These are phyloP conservation scores for Tetheella fluctuosa DNA, from an alignment of 2,888 invertebrate genomes.

Conservation along the genomic window DNA sequence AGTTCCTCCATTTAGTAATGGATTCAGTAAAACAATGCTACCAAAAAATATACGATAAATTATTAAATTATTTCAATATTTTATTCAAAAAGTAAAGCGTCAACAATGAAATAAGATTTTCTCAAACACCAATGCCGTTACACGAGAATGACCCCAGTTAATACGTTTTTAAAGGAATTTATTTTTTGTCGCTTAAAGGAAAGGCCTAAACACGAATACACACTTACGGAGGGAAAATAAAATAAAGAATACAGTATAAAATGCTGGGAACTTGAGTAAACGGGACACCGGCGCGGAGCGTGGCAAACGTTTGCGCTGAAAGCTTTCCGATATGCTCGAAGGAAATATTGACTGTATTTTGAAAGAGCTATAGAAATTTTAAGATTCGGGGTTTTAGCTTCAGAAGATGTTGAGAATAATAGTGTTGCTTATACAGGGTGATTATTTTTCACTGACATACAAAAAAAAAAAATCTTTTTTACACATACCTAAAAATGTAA, in stretches of 20 bases:
- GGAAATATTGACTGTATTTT: background rate
- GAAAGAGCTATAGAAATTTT: background rate
- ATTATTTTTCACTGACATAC: no score
- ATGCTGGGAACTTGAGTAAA: background rate
- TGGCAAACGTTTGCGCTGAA: background rate
- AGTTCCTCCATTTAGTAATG: no score
- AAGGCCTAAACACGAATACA: constrained; percentile 22
- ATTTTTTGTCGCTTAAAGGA: constrained; percentile 16
- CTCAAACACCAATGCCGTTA: background rate
- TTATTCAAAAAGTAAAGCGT: constrained; percentile 3
- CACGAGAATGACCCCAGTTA: constrained; percentile 1
- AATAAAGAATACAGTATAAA: constrained; percentile 5
- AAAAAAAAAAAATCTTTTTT: background rate
- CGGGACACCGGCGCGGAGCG: background rate
- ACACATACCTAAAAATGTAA: background rate
- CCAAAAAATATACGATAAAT: background rate
- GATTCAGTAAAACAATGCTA: background rate
- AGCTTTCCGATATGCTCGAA: constrained; percentile 2
- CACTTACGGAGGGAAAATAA: constrained; percentile 18
- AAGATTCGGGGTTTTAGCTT: background rate
- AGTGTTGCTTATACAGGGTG: no score
- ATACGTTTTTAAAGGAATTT: constrained; percentile 10
- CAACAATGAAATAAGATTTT: constrained; percentile 2
- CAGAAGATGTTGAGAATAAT: background rate
- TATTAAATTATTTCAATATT: background rate